Conservation (phyloP, 2,113 vertebrate species). For the Solea solea region DNA sequence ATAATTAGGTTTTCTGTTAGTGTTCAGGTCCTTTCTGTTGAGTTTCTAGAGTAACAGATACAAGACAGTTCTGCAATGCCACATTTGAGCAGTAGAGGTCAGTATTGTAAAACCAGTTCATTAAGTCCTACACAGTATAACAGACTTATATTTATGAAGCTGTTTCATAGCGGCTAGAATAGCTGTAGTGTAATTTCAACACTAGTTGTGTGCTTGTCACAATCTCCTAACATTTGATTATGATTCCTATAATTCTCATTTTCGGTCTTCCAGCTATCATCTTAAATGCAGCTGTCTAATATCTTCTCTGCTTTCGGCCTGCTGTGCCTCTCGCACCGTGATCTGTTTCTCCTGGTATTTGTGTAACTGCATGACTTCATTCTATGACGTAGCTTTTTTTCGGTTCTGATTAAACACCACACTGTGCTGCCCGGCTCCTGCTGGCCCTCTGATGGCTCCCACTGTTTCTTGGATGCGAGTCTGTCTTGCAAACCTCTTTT, state of each 20-base stretch:
- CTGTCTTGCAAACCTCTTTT: conserved; percentile 46
- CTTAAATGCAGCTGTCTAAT: conserved; percentile 31
- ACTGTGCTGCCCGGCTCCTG: conserved; percentile 54
- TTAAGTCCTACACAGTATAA: neutral
- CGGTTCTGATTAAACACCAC: conserved; percentile 50
- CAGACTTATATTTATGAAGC: neutral
- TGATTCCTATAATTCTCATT: conserved; percentile 14
- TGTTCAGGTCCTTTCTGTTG: too few relatives aligned
- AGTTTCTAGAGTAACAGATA: too few relatives aligned
- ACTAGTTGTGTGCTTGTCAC: neutral
- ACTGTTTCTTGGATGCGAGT: conserved; percentile 54
- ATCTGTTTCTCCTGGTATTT: conserved; percentile 55
- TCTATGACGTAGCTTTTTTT: conserved; percentile 49
- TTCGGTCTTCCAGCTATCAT: conserved; percentile 14
- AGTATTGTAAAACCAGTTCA: conserved; percentile 32
- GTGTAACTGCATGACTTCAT: conserved; percentile 72
- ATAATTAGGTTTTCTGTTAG: too few relatives aligned
- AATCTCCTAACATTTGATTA: neutral
- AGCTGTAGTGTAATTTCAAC: neutral
- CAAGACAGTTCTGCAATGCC: conserved; percentile 9
- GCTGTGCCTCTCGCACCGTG: conserved; percentile 39
- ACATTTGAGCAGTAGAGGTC: conserved; percentile 40
- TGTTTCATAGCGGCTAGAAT: neutral
- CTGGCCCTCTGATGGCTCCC: conserved; percentile 57
- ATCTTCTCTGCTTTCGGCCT: conserved; percentile 45